Conservation (phyloP, 2,888 invertebrate species). For the Pyrrhia umbra region DNA sequence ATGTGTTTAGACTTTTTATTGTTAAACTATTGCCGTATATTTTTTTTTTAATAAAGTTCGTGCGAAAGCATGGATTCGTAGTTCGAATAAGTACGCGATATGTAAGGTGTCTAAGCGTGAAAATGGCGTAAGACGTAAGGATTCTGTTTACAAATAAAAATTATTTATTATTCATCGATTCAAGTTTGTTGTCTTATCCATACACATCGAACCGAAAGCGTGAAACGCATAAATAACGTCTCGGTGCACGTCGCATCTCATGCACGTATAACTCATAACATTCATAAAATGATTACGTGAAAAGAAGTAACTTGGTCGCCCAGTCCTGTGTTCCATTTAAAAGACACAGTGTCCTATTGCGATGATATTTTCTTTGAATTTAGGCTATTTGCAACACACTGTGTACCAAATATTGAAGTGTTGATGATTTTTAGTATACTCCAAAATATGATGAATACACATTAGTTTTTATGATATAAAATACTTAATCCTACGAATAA, state of each 20-base stretch:
- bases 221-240: conserved; percentile 72
- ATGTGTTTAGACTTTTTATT: background rate
- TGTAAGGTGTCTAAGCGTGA: too few species aligned
- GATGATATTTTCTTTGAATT: conserved; percentile 4
- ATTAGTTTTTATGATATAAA: too few species aligned
- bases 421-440: background rate
- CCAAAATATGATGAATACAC: too few species aligned
- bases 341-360: conserved; percentile 23
- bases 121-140: too few species aligned
- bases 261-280: conserved; percentile 79
- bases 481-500: too few species aligned
- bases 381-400: background rate
- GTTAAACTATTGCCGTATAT: background rate
- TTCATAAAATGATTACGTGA: conserved; percentile 84
- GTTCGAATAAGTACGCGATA: too few species aligned
- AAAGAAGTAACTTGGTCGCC: conserved; percentile 65
- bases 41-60: background rate
- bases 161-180: too few species aligned
- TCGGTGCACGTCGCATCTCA: conserved; percentile 71
- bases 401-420: background rate
- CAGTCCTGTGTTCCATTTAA: conserved; percentile 21
- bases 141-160: too few species aligned
- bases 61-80: too few species aligned
- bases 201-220: conserved; percentile 37
- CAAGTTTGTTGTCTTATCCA: conserved; percentile 54